phyloP scores from a whole-genome alignment of 1,140 invertebrate species.

The Drosophila nigrodunni region DNA sequence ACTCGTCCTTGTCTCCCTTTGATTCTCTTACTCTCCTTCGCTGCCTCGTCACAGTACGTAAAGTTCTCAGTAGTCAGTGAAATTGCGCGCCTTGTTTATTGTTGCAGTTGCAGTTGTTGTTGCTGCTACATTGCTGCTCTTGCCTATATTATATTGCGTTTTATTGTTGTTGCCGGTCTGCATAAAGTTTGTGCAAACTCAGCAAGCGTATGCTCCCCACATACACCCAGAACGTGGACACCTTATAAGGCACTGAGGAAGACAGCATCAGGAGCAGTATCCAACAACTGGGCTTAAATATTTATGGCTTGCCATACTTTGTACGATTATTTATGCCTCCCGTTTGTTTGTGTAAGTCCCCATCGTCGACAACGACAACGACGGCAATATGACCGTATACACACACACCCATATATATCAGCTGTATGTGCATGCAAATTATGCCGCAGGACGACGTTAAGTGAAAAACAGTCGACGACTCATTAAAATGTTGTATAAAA shows the following conservation, averaged over 20 bases:
- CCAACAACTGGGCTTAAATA: conserved; percentile 49
- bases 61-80: conserved; percentile 81
- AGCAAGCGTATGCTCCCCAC: conserved; percentile 39
- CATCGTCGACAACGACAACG: conserved; percentile 13
- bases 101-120: conserved; percentile 56
- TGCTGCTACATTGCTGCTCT: conserved; percentile 35
- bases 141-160: conserved; percentile 70
- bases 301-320: conserved; percentile 79
- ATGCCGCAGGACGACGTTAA: conserved; percentile 45
- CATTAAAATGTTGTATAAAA: conserved; percentile 34
- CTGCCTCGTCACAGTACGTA: conserved; percentile 73
- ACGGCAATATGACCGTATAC: conserved; percentile 36
- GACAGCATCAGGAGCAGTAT: neutral
- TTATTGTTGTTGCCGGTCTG: conserved; percentile 62
- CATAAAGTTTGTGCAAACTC: conserved; percentile 70
- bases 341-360: conserved; percentile 67
- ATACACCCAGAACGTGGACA: conserved; percentile 7
- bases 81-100: conserved; percentile 78
- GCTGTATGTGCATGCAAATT: conserved; percentile 73
- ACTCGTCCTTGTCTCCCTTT: neutral
- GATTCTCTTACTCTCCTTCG: neutral
- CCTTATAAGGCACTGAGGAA: conserved; percentile 31
- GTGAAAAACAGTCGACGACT: conserved; percentile 47
- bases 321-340: conserved; percentile 77
- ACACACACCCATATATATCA: conserved; percentile 18